Percentiles rank a stretch among this genome's conserved stretches.
These are phyloP conservation scores for Brachyalestes nurse DNA, from an alignment of 2,797 vertebrate species.

Conservation along the genomic window DNA sequence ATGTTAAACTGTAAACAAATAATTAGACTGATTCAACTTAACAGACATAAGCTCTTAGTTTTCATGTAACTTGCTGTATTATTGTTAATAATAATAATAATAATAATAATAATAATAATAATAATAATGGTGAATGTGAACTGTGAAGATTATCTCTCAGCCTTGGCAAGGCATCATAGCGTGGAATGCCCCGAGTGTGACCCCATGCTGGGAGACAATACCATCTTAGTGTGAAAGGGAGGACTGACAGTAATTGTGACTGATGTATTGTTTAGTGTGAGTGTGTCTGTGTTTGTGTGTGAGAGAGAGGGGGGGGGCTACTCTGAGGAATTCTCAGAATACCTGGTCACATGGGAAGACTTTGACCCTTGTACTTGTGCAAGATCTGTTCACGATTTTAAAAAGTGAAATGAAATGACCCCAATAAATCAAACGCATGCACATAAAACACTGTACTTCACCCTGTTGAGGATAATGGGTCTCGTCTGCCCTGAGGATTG, in stretches of 20 bases:
- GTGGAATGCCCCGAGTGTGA: constrained; percentile 19
- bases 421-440: not conserved
- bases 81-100: not conserved
- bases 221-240: constrained; percentile 22
- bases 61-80: not conserved
- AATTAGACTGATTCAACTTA: too few relatives aligned
- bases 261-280: constrained; percentile 38
- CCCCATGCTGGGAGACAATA: constrained; percentile 32
- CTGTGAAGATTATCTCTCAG: constrained; percentile 20
- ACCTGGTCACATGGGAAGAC: constrained; percentile 31
- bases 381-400: not conserved
- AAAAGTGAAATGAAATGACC: not conserved
- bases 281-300: constrained; percentile 39
- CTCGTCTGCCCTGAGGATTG: not conserved
- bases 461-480: not conserved
- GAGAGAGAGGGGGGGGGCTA: not conserved
- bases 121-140: not conserved
- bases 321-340: constrained; percentile 28
- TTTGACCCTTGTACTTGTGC: constrained; percentile 13
- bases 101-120: not conserved
- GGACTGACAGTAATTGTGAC: constrained; percentile 58
- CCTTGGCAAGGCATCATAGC: not conserved
- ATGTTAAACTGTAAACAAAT: too few relatives aligned
- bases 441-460: not conserved
- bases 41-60: too few relatives aligned